Percentiles rank a stretch among this genome's conserved stretches.
These are phyloP conservation scores for Grapholita molesta DNA, from an alignment of 1,140 invertebrate species.

Conservation along the genomic window DNA sequence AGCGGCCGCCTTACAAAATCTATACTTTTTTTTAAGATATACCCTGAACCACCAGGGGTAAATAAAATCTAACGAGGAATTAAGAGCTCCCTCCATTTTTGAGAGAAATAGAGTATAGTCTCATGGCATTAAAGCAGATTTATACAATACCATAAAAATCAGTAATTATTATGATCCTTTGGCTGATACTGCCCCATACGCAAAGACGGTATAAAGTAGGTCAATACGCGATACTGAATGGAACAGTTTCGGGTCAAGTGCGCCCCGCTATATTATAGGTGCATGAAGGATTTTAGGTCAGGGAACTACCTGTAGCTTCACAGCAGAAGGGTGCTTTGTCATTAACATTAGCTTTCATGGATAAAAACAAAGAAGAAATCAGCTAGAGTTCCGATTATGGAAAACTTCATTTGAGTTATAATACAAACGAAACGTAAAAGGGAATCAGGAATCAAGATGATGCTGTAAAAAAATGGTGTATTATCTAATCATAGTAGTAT, in stretches of 20 bases:
- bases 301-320: not conserved
- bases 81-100: too few relatives aligned
- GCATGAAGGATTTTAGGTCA: not conserved
- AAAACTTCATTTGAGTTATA: not conserved
- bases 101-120: too few relatives aligned
- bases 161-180: not conserved
- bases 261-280: not conserved
- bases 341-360: not conserved
- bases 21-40: too few relatives aligned
- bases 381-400: not conserved
- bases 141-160: not conserved
- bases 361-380: not conserved
- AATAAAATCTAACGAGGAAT: too few relatives aligned
- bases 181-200: not conserved
- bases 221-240: constrained; percentile 6
- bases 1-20: too few relatives aligned
- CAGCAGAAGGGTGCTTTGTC: not conserved
- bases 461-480: too few relatives aligned
- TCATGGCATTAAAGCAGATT: too few relatives aligned
- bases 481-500: too few relatives aligned
- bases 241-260: constrained; percentile 10
- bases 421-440: too few relatives aligned
- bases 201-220: not conserved
- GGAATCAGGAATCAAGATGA: too few relatives aligned
- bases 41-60: too few relatives aligned